Percentiles rank a stretch among this genome's conserved stretches.
Conservation (phyloP, 2,888 invertebrate genomes). For the Vanessa cardui region DNA sequence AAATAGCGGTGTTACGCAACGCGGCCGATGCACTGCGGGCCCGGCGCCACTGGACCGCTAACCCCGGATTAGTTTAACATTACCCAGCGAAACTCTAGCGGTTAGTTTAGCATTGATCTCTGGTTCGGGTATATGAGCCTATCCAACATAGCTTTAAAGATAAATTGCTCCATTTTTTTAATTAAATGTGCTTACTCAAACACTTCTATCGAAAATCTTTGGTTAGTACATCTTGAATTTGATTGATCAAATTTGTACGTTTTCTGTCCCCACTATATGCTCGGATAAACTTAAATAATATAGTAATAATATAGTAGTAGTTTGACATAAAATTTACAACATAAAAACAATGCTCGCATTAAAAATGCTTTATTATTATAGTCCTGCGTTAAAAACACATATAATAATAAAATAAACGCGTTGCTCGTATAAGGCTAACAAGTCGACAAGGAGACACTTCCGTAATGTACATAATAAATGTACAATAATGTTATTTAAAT, state of each 20-base stretch:
- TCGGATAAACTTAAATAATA: too few relatives aligned
- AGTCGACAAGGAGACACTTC: constrained; percentile 61
- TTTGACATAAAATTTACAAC: not conserved
- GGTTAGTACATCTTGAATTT: too few relatives aligned
- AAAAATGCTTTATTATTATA: constrained; percentile 13
- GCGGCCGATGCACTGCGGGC: constrained; percentile 53
- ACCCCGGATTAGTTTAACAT: constrained; percentile 2
- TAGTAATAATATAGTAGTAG: not conserved
- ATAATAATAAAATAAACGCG: constrained; percentile 48
- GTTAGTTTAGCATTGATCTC: not conserved
- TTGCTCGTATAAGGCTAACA: constrained; percentile 68
- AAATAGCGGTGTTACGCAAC: constrained; percentile 55
- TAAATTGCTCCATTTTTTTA: too few relatives aligned
- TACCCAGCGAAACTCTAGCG: not conserved
- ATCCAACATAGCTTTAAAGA: too few relatives aligned
- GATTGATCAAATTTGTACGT: too few relatives aligned
- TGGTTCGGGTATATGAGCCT: too few relatives aligned
- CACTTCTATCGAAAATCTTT: too few relatives aligned
- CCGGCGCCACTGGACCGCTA: constrained; percentile 36
- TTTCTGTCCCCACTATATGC: too few relatives aligned
- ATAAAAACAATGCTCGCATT: not conserved
- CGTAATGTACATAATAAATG: constrained; percentile 60
- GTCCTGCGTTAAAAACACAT: constrained; percentile 28
- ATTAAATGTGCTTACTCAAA: too few relatives aligned
- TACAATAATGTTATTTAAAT: constrained; percentile 60